Conservation (phyloP, 92 coral and sea anemone genomes). For the Anthopleura xanthogrammica region DNA sequence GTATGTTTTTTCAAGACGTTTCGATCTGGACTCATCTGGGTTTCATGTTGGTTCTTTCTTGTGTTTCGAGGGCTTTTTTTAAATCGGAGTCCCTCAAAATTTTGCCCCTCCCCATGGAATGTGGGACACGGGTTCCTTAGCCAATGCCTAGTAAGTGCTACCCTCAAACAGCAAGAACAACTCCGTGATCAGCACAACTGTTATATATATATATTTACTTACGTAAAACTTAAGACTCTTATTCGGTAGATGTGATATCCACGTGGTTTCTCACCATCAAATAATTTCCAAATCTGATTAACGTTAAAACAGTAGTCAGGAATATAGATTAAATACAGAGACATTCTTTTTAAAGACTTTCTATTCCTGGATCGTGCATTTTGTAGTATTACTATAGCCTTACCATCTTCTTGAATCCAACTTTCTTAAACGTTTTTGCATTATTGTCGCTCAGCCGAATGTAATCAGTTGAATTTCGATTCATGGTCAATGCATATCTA, state of each 20-base stretch:
- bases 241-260: constrained; percentile 9
- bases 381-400: neutral
- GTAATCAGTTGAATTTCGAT: neutral
- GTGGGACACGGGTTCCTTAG: no score
- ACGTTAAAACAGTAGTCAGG: neutral
- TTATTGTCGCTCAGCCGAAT: neutral
- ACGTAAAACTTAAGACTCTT: neutral
- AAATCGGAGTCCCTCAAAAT: no score
- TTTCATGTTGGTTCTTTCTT: no score
- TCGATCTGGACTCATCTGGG: no score
- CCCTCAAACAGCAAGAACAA: no score
- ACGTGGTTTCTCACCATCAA: neutral
- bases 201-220: neutral
- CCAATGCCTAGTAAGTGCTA: no score
- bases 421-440: neutral
- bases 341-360: no score
- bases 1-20: no score
- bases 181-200: neutral
- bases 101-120: no score
- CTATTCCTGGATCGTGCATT: no score
- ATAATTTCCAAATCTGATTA: constrained; percentile 5
- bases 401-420: neutral
- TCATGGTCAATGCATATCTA: neutral
- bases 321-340: no score
- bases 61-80: no score